These are phyloP conservation scores for Cyphomyrus discorhynchus DNA, from an alignment of 2,113 vertebrate genomes.

Conservation along the genomic window DNA sequence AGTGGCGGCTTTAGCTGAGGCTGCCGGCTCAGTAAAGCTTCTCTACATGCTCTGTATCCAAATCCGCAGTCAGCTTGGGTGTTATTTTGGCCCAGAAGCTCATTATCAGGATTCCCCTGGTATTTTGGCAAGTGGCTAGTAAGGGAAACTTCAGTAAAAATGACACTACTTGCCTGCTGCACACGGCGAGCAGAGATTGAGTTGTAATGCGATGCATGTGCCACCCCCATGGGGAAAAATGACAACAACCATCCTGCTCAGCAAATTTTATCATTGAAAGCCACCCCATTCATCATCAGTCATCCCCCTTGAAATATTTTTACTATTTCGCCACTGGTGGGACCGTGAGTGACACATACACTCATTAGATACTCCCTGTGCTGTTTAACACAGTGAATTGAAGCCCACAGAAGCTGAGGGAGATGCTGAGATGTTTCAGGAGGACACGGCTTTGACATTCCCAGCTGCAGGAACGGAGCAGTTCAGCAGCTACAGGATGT, in stretches of 20 bases:
- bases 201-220: not conserved
- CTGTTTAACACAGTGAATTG: not conserved
- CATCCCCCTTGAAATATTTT: not conserved
- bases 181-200: not conserved
- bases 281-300: not conserved
- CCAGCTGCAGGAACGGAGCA: not conserved
- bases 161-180: not conserved
- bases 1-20: not conserved
- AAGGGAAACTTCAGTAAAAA: not conserved
- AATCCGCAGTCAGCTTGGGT: not conserved
- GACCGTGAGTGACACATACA: not conserved
- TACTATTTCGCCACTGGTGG: not conserved
- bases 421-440: not conserved
- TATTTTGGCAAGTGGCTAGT: not conserved
- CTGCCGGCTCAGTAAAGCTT: not conserved
- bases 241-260: not conserved
- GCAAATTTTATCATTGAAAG: not conserved
- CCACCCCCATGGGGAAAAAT: not conserved
- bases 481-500: not conserved
- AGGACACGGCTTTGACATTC: not conserved
- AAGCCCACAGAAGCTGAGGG: not conserved
- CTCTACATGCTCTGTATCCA: not conserved
- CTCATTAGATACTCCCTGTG: not conserved
- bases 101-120: not conserved
- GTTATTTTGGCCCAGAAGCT: not conserved